Evolutionary conservation across 2,888 invertebrate genomes (phyloP).

Genomic region (Petrophora chlorosata): DNA sequence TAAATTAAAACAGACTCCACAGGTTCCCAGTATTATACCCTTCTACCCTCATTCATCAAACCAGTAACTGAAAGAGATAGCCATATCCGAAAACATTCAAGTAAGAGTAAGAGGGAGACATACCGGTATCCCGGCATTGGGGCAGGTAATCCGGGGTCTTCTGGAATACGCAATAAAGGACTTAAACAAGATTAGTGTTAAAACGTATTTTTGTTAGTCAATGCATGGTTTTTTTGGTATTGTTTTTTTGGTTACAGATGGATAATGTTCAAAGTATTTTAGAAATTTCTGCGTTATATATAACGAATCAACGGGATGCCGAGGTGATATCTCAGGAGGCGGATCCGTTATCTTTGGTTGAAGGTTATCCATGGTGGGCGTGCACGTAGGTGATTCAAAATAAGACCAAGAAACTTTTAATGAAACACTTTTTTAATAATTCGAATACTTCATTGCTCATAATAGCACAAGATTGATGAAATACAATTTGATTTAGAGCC

Average conservation of each 20-base stretch:
- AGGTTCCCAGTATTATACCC: constrained; percentile 40
- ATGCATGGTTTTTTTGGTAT: neutral
- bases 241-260: neutral
- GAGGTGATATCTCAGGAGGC: too few species aligned
- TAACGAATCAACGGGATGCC: too few species aligned
- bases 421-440: too few species aligned
- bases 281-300: too few species aligned
- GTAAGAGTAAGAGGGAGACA: constrained; percentile 19
- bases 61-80: constrained; percentile 27
- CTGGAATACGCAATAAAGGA: constrained; percentile 50
- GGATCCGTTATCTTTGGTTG: too few species aligned
- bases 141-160: constrained; percentile 46
- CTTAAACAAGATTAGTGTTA: constrained; percentile 18
- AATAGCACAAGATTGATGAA: too few species aligned
- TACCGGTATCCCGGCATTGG: constrained; percentile 33
- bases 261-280: too few species aligned
- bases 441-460: too few species aligned
- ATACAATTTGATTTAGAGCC: too few species aligned
- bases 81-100: neutral
- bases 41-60: constrained; percentile 32
- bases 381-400: too few species aligned
- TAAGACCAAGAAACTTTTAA: too few species aligned
- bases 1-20: constrained; percentile 34
- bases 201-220: constrained; percentile 5
- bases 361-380: too few species aligned